Evolutionary conservation across 2,888 invertebrate genomes (phyloP), one percentile per base, ranked within the genome.

Genomic region (Agrochola litura): DNA sequence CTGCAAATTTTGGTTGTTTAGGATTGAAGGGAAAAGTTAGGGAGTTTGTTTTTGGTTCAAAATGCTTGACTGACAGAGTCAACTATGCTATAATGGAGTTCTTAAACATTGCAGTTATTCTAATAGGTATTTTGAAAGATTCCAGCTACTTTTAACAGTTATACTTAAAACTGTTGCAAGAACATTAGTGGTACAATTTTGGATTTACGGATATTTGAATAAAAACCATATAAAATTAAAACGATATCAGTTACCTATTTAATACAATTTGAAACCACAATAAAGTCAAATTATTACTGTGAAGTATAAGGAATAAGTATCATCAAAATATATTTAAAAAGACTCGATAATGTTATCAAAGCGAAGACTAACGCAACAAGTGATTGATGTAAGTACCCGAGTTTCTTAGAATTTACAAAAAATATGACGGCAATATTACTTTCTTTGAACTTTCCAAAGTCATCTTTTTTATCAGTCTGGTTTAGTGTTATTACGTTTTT

Each of bases 341-440:
- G 30, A 19, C 30, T 66, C 52, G 41, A 66, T 81, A 73, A 64
- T 72, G 14, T 66, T 81, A 74, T 74, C 64, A 60, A 74, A 66
- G 52, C 16, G 37, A 25, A 25, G 58, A 37, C 60, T 37, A 66
- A 22, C 16, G 79, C 81, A 82, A 82, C 67, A 71, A 63, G 74
- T 81, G 82, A 82, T 81, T 77, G 77, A 82, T 67, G 70, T 63
- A 63, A 72, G 41, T 66, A 79, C 79, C 83, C 72, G 75, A 81
- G 71, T 82, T 82, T 60, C 30, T 19, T 68, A 64, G 65, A 71
- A 70, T 76, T 67, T 60, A 67, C 37, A 61, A 73, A 73, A 73
- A 76, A 46, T 64, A 61, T 73, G 46, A 75, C 14, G 54, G 37
- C 14, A n/a, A 73, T 81, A 60, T 73, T 73, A 61, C 66, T 22